Base-by-base conservation (phyloP, 2,797 vertebrate species). In the Sciurus vulgaris region DNA sequence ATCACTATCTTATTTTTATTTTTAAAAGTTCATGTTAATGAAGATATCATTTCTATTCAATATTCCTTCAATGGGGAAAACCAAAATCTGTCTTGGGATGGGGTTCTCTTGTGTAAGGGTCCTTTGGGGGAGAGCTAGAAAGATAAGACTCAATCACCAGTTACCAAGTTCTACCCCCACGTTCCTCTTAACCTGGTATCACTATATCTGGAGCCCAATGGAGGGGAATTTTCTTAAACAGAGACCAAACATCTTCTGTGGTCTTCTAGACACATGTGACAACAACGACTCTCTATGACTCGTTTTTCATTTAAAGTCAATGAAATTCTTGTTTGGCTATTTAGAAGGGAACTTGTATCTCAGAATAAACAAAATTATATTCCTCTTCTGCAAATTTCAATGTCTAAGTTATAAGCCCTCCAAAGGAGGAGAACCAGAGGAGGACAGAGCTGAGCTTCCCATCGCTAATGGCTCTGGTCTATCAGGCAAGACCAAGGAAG, bases 301-400 rank as follows among this genome's bases (percentile, higher is more conserved):
- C 38, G 35, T 15, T 61, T 86, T 76, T 41, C 65, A 91, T 3
- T 86, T 74, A 67, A 76, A 65, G 24, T 70, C 38, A 14, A 15
- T 70, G 4, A 89, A 81, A 59, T 81, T 59, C 14, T 49, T 76
- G 59, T 91, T 82, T 28, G 44, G 33, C 85, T 76, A 4, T 82
- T 95, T 78, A 86, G 54, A 90, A 93, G 54, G 44, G 47, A 78
- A 56, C 35, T 95, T 5, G 38, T 94, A 94, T 94, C 47, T 47
- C 22, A 70, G 77, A 96, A 94, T 30, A 97, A 94, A 86, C 35
- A 96, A 97, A 91, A 90, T 93, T 72, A 51, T 87, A 95, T 41
- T 26, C 30, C 8, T 86, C 77, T 93, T 97, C 82, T 96, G 76
- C 95, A 94, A 94, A 97, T 89, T n/a, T 24, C 93, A 97, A 93